Base-by-base conservation (phyloP, 2,888 invertebrate genomes). In the Tuberolachnus salignus region DNA sequence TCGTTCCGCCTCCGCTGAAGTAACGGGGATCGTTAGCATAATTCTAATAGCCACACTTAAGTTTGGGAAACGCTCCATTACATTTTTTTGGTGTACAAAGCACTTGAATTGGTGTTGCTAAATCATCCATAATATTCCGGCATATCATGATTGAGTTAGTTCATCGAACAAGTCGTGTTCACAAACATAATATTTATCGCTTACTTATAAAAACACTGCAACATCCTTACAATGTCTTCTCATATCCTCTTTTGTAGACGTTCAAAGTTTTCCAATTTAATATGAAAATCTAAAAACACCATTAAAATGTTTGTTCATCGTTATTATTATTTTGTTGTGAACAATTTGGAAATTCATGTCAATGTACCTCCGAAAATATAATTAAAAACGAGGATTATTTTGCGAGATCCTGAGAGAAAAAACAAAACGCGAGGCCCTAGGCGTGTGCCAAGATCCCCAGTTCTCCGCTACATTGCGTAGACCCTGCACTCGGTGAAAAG, bases 281-380 rank as follows among this genome's bases (percentile, higher is more conserved):
- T 46, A 46, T 46, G 49, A 64, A 46, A 66, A 66, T 66, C 64
- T 23, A 66, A 66, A 66, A 66, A 66, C 49, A 23, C 49, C 23
- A 26, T 66, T 66, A 49, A 16, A 66, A 66, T 49, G 16, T 46
- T n/a, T n/a, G n/a, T n/a, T n/a, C n/a, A n/a, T n/a, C n/a, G n/a
- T n/a, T n/a, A n/a, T n/a, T n/a, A n/a, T n/a, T n/a, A n/a, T n/a
- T n/a, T n/a, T n/a, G n/a, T n/a, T n/a, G n/a, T n/a, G n/a, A n/a
- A n/a, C n/a, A n/a, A n/a, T n/a, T n/a, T n/a, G n/a, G n/a, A n/a
- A n/a, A n/a, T n/a, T n/a, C n/a, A n/a, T n/a, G n/a, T n/a, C n/a
- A n/a, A n/a, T n/a, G n/a, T n/a, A n/a, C n/a, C n/a, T n/a, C n/a
- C n/a, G n/a, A n/a, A n/a, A n/a, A n/a, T n/a, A n/a, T n/a, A n/a